Evolutionary conservation across 2,888 invertebrate species (phyloP), one percentile per base, ranked within the genome.

Genomic region (Ectobius pallidus): DNA sequence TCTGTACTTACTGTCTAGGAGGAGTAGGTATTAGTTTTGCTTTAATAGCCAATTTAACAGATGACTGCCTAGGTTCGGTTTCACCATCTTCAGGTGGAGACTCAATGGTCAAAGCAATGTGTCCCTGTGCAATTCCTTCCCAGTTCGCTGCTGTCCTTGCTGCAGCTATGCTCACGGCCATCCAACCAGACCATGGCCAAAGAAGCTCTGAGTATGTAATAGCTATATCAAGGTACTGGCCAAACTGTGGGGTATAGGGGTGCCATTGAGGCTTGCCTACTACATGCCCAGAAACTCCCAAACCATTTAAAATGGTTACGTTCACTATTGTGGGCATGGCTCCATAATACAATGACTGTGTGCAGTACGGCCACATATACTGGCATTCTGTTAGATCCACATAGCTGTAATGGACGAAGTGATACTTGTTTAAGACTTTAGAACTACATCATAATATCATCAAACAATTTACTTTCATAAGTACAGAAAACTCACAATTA

Each of bases 341-440:
- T 74, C 93, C 92, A 82, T 92, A 90, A 84, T 96, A 98, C 55
- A 98, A 83, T 0, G 97, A 96, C 83, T 98, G 98, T 0, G 96
- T 95, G 82, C 97, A 98, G 80, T 97, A 98, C 0, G 98, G 98
- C 97, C 97, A 99, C 96, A 97, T 97, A 83, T 97, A 99, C 77
- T 95, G 96, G 79, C 95, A 95, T 81, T 97, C 97, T 0, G 94
- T 96, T 76, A 97, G 87, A 82, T 98, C 98, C 77, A 99, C 89
- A 82, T 97, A 97, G 77, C 94, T 91, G 88, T 82, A 85, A 89
- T 87, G 81, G 82, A n/a, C n/a, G n/a, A n/a, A n/a, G n/a, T n/a
- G n/a, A n/a, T n/a, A n/a, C n/a, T n/a, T n/a, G n/a, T n/a, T n/a
- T 27, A 11, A 18, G 44, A 44, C n/a, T n/a, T n/a, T n/a, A n/a